Evolutionary conservation across 2,888 invertebrate genomes (phyloP), one percentile per base, ranked within the genome.

Genomic region (Camponotus fellah): DNA sequence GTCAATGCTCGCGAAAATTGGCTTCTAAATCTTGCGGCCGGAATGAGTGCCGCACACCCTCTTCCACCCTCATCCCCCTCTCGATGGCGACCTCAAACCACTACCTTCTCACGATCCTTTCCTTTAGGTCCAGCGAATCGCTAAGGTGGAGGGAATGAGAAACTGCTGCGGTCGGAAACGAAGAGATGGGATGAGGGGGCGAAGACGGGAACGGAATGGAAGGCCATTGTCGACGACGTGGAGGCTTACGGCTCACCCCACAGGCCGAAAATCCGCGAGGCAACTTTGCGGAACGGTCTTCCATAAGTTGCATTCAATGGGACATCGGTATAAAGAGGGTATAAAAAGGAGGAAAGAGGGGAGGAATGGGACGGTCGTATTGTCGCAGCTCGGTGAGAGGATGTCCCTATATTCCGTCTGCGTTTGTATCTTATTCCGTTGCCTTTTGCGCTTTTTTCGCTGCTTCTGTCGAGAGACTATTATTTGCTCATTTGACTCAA

Each of bases 1-100:
- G 92, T 92, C 93, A 92, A 93, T 93, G 93, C 92, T 92, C 89
- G 92, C 91, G 93, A 93, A 93, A 93, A 93, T 93, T 93, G 93
- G 93, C 93, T 93, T 93, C 93, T 93, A 93, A 93, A 93, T 93
- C 93, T 93, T 93, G 92, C 87, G 91, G 89, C 90, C 90, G 91
- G 91, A 93, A 93, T 90, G 92, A 92, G 90, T 87, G 85, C 86
- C 90, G 85, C 89, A 84, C 87, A 85, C 88, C 89, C 87, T 87
- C 83, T 0, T 6, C 2, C 49, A 17, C 2, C 82, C 77, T 85
- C 85, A 76, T 37, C 37, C 76, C 84, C 65, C 81, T n/a, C 71
- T 83, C 79, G 17, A 71, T 37, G 21, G 79, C 58, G 74, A 74
- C 69, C 84, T 81, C 72, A 82, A 58, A 46, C 43, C 43, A 46